Evolutionary conservation across 2,888 invertebrate species (phyloP).

Genomic region (Drosophila anomalata): DNA sequence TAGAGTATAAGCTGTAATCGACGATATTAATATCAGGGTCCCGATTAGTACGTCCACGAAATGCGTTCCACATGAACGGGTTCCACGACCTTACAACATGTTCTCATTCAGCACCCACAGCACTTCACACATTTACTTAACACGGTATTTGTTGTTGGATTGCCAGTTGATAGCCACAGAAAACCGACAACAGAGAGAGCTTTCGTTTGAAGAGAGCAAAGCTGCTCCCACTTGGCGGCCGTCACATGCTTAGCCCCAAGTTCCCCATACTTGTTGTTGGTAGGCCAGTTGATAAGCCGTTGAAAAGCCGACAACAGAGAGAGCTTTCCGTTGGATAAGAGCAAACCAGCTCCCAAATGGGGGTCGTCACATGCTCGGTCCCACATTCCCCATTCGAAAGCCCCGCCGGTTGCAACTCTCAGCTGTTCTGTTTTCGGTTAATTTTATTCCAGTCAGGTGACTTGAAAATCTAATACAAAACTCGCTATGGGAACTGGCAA

Average conservation of each 20-base stretch:
- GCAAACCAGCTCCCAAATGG: conserved; percentile 4
- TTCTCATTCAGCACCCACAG: neutral
- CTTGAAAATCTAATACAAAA: conserved; percentile 43
- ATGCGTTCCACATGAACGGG: neutral
- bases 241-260: conserved; percentile 34
- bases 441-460: conserved; percentile 75
- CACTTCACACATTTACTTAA: neutral
- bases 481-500: conserved; percentile 80
- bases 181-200: conserved; percentile 63
- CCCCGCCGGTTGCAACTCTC: conserved; percentile 43
- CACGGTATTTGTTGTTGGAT: neutral
- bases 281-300: conserved; percentile 24
- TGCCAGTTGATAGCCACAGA: conserved; percentile 21
- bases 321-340: conserved; percentile 48
- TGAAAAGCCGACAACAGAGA: conserved; percentile 58
- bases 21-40: neutral
- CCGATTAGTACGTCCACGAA: neutral
- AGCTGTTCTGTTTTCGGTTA: conserved; percentile 42
- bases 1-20: neutral
- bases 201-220: conserved; percentile 17
- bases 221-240: conserved; percentile 8
- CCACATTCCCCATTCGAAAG: conserved; percentile 41
- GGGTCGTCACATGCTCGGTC: conserved; percentile 30
- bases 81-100: neutral
- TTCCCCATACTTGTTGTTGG: conserved; percentile 28